Evolutionary conservation across 2,888 invertebrate species (phyloP), one percentile per base, ranked within the genome.

Genomic region (Philereme transversata): DNA sequence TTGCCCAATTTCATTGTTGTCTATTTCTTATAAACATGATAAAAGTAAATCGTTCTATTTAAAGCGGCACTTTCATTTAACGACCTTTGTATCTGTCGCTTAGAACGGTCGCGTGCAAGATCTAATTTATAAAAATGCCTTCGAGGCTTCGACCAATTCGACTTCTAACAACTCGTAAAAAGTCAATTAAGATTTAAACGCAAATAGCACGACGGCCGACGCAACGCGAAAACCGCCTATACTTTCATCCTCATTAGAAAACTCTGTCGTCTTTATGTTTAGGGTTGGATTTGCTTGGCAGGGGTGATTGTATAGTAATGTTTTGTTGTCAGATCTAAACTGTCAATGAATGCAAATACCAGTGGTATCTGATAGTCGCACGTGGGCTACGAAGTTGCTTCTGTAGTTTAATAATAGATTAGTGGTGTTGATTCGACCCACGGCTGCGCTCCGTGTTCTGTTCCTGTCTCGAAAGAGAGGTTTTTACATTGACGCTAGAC

Each of bases 321-420:
- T 55, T 64, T 51, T 60, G 49, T 57, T 62, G 61, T 49, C 72
- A 80, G 83, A 83, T 86, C 82, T 85, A 82, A 87, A 81, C 85
- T 85, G 87, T 87, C 86, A 86, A 88, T 86, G 80, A 82, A 92
- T 90, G 91, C 88, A 88, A 92, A 92, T 89, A 64, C 67, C 69
- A 64, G 60, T 59, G 62, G 72, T 84, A 89, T 89, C 90, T 78
- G 87, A 88, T 88, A 82, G 72, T 69, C 68, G 82, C 84, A 87
- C 88, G 90, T 87, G 87, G 87, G 89, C 72, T 79, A 83, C 79
- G 73, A 71, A 76, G 77, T 77, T 72, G 84, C 84, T 84, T 77
- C 85, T 82, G 86, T 84, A 71, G 83, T 85, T 85, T 86, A 86
- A 83, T 87, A 86, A 81, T 82, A 85, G 90, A 90, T 90, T 78